Percentiles rank a stretch among this genome's conserved stretches.
These are phyloP conservation scores for Dryoscopus gambensis DNA, from an alignment of 2,113 vertebrate species.

Conservation along the genomic window DNA sequence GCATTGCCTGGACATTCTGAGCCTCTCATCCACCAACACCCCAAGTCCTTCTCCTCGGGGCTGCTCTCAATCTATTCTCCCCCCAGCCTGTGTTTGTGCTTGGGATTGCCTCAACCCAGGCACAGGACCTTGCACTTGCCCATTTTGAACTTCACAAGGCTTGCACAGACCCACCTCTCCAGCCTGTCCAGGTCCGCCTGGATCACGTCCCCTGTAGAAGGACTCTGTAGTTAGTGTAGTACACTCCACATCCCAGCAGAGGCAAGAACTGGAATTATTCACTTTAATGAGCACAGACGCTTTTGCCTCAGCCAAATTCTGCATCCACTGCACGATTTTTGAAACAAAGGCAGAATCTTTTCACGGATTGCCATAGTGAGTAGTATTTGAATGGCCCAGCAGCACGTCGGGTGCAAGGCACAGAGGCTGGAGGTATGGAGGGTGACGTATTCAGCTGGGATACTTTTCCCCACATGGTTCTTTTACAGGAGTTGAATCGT, in stretches of 20 bases:
- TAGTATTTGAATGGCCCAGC: background rate
- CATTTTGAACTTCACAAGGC: too few species aligned
- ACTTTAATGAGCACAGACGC: background rate
- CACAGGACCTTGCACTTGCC: background rate
- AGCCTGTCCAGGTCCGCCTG: background rate
- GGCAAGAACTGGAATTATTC: background rate
- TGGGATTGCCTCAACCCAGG: background rate
- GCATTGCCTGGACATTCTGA: background rate
- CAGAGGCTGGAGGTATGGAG: background rate
- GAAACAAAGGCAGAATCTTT: background rate
- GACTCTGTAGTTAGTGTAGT: background rate
- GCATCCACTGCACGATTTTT: background rate
- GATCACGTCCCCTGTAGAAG: fast-evolving
- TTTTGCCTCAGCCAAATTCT: background rate
- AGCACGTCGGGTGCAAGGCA: background rate
- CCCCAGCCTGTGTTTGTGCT: background rate
- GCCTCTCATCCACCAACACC: background rate
- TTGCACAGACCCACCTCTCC: background rate
- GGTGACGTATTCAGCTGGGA: background rate
- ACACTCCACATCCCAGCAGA: background rate
- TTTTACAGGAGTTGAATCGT: background rate
- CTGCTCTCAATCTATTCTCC: background rate
- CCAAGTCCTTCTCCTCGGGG: background rate
- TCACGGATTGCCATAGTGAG: background rate
- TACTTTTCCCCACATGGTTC: background rate